Evolutionary conservation across 1,140 invertebrate species (phyloP), one percentile per base, ranked within the genome.

Genomic region (Cardiocondyla obscurior): DNA sequence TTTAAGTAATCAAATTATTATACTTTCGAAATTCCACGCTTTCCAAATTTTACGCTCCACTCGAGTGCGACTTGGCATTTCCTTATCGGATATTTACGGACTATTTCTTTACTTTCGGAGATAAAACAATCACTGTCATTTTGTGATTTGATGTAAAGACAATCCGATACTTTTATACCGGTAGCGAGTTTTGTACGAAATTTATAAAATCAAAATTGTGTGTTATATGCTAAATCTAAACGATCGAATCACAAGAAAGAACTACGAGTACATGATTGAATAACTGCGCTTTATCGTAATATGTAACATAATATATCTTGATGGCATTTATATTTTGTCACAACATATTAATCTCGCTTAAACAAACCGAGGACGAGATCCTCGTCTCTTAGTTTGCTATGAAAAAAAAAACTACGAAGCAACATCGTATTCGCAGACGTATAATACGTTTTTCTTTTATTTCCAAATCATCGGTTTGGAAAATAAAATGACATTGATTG

Each of bases 1-100:
- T 64, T 3, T 64, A 64, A 62, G 39, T 62, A 77, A 72, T 70
- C 60, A 57, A 77, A 85, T 81, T 46, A 65, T 55, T n/a, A 28
- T 85, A 79, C n/a, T 79, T 14, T 22, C 69, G 22, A 79, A 67
- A 55, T 53, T 67, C 12, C 49, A 55, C 7, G 49, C 25, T 33
- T 53, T 25, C n/a, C 8, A 62, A 62, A 19, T 62, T 62, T 25
- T 36, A 69, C n/a, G 33, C 33, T 55, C 53, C 3, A 12, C 33
- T 53, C 2, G 70, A 62, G 46, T 16, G 49, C 19, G 7, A 39
- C 25, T 49, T 30, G 5, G 30, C 44, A 28, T n/a, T 44, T 77
- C 14, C 33, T 46, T n/a, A 36, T 19, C 16, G 42, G 22, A 46
- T 69, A 42, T 39, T 53, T 42, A 53, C 12, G 16, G 6, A 39